Percentiles rank a stretch among this genome's conserved stretches.
These are phyloP conservation scores for Gerris buenoi DNA, from an alignment of 1,140 invertebrate species.

Conservation along the genomic window DNA sequence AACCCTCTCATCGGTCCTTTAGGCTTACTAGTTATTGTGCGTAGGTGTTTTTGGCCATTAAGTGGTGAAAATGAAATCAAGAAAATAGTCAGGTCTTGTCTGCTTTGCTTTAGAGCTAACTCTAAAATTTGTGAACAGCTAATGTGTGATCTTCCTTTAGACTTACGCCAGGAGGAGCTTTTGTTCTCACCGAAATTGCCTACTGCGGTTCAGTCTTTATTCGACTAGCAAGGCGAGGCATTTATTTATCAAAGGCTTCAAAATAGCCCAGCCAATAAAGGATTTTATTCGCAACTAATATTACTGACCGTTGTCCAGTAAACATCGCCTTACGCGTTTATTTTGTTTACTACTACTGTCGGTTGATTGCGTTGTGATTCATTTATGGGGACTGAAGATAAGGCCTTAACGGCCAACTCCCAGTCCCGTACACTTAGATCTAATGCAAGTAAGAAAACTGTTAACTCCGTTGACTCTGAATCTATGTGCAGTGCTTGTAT, in stretches of 20 bases:
- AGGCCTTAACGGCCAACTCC: no score
- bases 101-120: background rate
- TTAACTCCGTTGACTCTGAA: no score
- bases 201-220: background rate
- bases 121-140: background rate
- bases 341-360: no score
- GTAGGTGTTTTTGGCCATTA: background rate
- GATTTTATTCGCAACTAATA: no score
- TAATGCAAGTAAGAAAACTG: no score
- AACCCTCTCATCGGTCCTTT: background rate
- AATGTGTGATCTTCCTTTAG: background rate
- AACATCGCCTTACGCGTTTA: no score
- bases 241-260: background rate
- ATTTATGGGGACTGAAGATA: no score
- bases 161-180: background rate
- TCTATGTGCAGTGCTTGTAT: no score
- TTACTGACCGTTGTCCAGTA: no score
- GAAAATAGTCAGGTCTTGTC: background rate
- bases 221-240: background rate
- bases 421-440: no score
- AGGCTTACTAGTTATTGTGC: background rate
- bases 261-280: no score
- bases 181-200: background rate
- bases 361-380: no score
- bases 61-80: background rate